Evolutionary conservation across 2,888 invertebrate species (phyloP).

Genomic region (Ectemnius lituratus): DNA sequence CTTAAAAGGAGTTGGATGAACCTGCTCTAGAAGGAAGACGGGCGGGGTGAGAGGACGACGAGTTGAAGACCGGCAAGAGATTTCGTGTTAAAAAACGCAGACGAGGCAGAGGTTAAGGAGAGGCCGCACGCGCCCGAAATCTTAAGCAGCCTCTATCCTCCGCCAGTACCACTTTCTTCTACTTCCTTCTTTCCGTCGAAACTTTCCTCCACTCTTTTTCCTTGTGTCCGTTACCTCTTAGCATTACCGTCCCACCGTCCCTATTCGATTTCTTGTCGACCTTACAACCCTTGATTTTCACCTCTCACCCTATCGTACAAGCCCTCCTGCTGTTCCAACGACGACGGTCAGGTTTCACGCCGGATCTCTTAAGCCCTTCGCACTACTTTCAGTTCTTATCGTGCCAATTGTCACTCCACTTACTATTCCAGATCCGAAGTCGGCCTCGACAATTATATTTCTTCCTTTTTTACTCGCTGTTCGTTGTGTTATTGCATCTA

Average conservation of each 20-base stretch:
- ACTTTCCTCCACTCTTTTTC: constrained; percentile 14
- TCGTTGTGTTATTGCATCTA: too few relatives aligned
- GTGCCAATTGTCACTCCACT: background rate
- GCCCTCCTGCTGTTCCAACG: background rate
- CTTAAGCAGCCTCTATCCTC: constrained; percentile 65
- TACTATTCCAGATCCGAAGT: too few relatives aligned
- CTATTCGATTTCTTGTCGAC: background rate
- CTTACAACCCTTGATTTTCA: background rate
- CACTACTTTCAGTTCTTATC: background rate
- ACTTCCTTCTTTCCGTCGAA: background rate
- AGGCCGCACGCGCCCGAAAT: constrained; percentile 71
- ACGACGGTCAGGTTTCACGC: background rate
- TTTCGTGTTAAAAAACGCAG: constrained; percentile 74
- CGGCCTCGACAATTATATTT: too few relatives aligned
- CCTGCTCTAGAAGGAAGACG: constrained; percentile 6
- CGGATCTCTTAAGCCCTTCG: background rate
- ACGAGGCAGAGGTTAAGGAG: constrained; percentile 74
- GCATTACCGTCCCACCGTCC: background rate
- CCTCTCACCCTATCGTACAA: constrained; percentile 14
- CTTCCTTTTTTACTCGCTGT: too few relatives aligned
- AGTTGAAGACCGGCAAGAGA: constrained; percentile 50
- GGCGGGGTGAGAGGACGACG: constrained; percentile 7
- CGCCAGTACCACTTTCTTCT: constrained; percentile 12
- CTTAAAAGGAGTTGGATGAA: constrained; percentile 40
- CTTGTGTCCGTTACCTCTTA: background rate